Base-by-base conservation (phyloP, 2,797 vertebrate species). In the Cheirogaleus major region DNA sequence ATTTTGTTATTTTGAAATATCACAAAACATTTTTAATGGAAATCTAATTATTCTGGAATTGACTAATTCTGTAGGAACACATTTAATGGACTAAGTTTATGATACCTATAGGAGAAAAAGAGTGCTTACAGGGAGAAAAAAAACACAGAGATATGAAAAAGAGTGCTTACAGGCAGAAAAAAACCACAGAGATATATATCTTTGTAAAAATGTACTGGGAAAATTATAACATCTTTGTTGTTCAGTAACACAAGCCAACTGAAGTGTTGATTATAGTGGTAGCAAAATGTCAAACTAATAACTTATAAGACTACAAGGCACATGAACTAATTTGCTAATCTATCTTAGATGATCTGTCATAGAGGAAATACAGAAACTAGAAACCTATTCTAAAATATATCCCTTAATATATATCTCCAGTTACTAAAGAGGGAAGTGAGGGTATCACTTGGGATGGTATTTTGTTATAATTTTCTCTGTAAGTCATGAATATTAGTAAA, bases 401-500 rank as follows among this genome's bases (percentile, higher is more conserved):
- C 5, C 61, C 25, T 72, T 57, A 79, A 70, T 76, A 30, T 59
- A 32, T 78, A 30, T 43, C 65, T 57, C 14, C 8, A 73, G 5
- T 72, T 23, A 81, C 41, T 63, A 81, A 55, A 63, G 8, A 10
- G 70, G 35, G 32, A 84, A 35, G 2, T 41, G 23, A 83, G 12
- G 17, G 0, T 20, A 94, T 20, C 23, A 76, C 41, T 27, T 45
- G 72, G 81, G 79, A 18, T 43, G 17, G n/a, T 4, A n/a, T 61
- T 97, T 91, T 95, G 61, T n/a, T 17, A 25, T 78, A 45, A 94
- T 25, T 7, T 4, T 83, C 84, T 93, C 57, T 50, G 91, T n/a
- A 55, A 11, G 82, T 92, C 22, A 96, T 88, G 85, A 97, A 96
- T 97, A 94, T 78, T 52, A 65, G 52, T 30, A 22, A n/a, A 4